phyloP scores from a whole-genome alignment of 1,140 invertebrate species.

The Latrodectus geometricus region DNA sequence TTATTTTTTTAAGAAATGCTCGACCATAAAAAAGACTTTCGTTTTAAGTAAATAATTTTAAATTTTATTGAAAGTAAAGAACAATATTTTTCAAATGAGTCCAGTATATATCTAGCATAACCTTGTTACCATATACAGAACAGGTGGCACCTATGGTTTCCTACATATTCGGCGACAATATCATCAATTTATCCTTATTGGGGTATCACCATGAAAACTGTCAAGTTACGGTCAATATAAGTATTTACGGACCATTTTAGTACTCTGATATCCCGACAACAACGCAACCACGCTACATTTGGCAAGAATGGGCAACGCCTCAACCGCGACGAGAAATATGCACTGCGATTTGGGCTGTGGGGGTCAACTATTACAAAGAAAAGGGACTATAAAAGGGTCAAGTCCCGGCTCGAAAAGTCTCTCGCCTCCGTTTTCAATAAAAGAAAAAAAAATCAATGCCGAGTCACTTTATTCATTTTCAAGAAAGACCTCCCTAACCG shows the following conservation, averaged over 20 bases:
- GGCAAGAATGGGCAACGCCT: slow-evolving; percentile 32
- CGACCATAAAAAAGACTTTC: no score
- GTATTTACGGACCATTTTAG: slow-evolving; percentile 19
- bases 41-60: no score
- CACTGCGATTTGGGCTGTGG: slow-evolving; percentile 20
- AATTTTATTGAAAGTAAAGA: no score
- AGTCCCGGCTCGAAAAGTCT: slow-evolving; percentile 8
- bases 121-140: background rate
- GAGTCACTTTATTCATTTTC: slow-evolving; percentile 24
- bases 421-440: no score
- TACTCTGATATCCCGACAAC: slow-evolving; percentile 11
- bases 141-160: background rate
- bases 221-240: slow-evolving; percentile 28
- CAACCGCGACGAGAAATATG: slow-evolving; percentile 46
- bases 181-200: slow-evolving; percentile 31
- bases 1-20: no score
- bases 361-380: background rate
- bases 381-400: slow-evolving; percentile 38
- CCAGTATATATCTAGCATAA: no score
- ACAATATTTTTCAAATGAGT: no score
- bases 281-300: slow-evolving; percentile 49
- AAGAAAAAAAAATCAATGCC: background rate
- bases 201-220: slow-evolving; percentile 5
- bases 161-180: slow-evolving; percentile 27
- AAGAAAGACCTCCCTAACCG: background rate